A percentile compares a stretch with the other conserved stretches of the same genome.
Evolutionary conservation across 2,888 invertebrate genomes (phyloP).

Genomic region (Meghimatium bilineatum): DNA sequence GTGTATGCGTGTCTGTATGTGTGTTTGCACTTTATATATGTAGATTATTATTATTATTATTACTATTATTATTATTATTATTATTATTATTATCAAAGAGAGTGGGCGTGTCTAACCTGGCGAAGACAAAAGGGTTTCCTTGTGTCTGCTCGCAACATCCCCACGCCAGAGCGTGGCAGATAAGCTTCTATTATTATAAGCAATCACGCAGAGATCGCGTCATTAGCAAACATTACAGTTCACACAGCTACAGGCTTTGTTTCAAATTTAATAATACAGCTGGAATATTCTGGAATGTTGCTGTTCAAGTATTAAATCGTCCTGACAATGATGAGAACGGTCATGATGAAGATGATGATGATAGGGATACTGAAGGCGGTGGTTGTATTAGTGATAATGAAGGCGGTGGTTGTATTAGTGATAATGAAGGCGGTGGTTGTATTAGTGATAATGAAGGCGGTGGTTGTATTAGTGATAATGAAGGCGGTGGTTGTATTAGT

Average conservation of each 20-base stretch:
- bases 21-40: neutral
- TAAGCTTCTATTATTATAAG: neutral
- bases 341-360: too few relatives aligned
- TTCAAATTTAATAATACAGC: neutral
- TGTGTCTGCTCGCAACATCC: neutral
- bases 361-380: too few relatives aligned
- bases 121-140: neutral
- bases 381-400: too few relatives aligned
- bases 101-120: neutral
- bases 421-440: too few relatives aligned
- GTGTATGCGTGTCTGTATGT: neutral
- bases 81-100: conserved; percentile 5
- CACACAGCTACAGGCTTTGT: neutral
- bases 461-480: too few relatives aligned
- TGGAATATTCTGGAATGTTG: neutral
- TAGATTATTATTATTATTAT: too few relatives aligned
- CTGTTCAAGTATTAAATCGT: neutral
- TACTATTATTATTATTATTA: too few relatives aligned
- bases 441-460: too few relatives aligned
- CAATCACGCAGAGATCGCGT: neutral
- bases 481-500: too few relatives aligned
- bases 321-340: too few relatives aligned
- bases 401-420: too few relatives aligned
- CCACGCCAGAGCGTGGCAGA: neutral
- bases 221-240: neutral